Percentiles rank a stretch among this genome's conserved stretches.
Conservation (phyloP, 2,113 vertebrate species). For the Furnarius figulus region DNA sequence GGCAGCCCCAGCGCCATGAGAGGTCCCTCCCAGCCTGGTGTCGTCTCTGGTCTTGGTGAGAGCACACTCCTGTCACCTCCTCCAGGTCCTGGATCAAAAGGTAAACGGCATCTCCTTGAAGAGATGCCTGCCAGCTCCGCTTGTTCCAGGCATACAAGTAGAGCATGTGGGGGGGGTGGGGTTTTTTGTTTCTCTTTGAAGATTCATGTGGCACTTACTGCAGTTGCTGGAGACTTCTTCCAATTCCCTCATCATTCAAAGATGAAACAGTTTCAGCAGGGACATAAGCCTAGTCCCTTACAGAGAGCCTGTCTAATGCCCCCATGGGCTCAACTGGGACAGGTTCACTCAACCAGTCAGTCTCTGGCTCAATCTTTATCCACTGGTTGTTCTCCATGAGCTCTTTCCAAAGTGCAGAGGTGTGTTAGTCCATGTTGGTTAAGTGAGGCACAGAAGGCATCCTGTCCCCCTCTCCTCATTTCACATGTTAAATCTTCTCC, state of each 20-base stretch:
- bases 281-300: background rate
- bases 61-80: background rate
- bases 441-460: background rate
- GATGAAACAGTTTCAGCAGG: background rate
- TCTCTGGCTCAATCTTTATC: background rate
- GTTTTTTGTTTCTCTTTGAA: background rate
- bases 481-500: background rate
- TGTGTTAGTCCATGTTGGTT: background rate
- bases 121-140: background rate
- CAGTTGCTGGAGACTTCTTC: background rate
- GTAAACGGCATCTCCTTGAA: background rate
- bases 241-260: background rate
- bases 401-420: background rate
- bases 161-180: accelerated
- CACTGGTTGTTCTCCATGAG: background rate
- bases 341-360: background rate
- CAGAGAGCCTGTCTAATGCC: background rate
- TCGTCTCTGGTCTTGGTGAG: background rate
- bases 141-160: background rate
- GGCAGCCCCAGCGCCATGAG: background rate
- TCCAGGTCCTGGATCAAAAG: background rate
- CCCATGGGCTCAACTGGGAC: background rate
- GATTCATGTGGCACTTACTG: background rate
- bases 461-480: background rate
- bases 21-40: background rate